Evolutionary conservation across 2,113 vertebrate genomes (phyloP), one percentile per base, ranked within the genome.

Genomic region (Willisornis vidua): DNA sequence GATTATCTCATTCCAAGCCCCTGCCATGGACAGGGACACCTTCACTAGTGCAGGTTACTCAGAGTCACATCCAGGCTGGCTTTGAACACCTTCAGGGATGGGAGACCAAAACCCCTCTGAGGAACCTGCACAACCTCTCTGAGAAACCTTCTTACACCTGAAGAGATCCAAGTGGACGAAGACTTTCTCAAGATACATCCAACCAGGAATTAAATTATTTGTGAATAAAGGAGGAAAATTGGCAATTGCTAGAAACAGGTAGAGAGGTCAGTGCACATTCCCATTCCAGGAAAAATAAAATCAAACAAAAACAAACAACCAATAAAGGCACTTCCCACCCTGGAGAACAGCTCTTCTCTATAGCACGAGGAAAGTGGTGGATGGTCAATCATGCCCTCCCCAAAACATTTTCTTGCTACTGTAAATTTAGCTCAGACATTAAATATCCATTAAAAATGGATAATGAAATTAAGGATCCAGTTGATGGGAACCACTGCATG

Each of bases 391-490:
- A 9, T 0, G 2, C 37, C 74, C 63, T 80, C 24, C 43, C 33
- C 59, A 62, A 73, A 87, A 54, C 54, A 14, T 19, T 93, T 65
- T 49, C 73, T 75, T 1, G 1, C 23, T 71, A 39, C 74, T 41
- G 66, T 82, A 96, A 94, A 95, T 93, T 92, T 71, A 91, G 70
- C 48, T 54, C 84, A 86, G 89, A 85, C 76, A 92, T 96, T 94
- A 96, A 95, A 94, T 68, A 92, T 28, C 37, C 80, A 94, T 96
- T 96, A 94, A 88, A 88, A 95, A 87, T 43, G 72, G 95, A 74
- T 96, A 95, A 97, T 92, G 93, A 96, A 97, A 97, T 97, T 90
- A 96, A 96, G 73, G 49, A 71, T 65, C 29, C 74, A 87, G 89
- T 63, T 77, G 93, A 83, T 52, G 84, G 75, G 90, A 94, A 76